Conservation (phyloP, 2,888 invertebrate genomes). For the Tipula helvola region DNA sequence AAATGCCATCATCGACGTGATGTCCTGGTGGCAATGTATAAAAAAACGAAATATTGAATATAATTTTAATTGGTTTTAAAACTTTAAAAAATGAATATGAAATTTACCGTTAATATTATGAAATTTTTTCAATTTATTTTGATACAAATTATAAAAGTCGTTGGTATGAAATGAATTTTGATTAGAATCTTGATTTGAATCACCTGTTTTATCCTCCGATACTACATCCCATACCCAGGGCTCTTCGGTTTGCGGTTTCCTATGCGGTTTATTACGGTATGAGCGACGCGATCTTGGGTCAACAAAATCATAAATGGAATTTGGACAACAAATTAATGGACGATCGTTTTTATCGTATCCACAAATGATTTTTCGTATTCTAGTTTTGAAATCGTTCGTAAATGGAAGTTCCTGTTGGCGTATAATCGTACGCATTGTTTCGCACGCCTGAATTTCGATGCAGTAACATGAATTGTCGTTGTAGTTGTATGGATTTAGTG, state of each 20-base stretch:
- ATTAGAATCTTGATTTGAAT: neutral
- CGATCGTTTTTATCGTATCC: conserved; percentile 24
- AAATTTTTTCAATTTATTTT: neutral
- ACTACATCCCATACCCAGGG: conserved; percentile 28
- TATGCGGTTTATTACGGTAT: neutral
- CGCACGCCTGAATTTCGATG: conserved; percentile 26
- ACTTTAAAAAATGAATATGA: neutral
- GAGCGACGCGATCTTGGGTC: conserved; percentile 10
- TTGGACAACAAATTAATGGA: conserved; percentile 26
- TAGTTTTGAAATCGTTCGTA: conserved; percentile 20
- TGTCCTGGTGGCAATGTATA: neutral
- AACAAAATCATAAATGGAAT: neutral
- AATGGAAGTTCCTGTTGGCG: conserved; percentile 20
- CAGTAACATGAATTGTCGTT: conserved; percentile 23
- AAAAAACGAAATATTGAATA: neutral
- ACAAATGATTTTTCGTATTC: conserved; percentile 24
- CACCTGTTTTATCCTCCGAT: neutral
- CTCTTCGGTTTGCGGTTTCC: conserved; percentile 15
- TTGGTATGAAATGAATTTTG: neutral
- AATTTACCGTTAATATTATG: neutral
- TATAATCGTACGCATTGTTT: conserved; percentile 21
- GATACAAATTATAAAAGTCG: neutral
- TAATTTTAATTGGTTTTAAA: neutral
- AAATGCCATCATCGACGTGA: neutral
- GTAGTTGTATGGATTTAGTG: neutral